These are phyloP conservation scores for Steinernema carpocapsae DNA, from an alignment of 2,888 invertebrate species.

Conservation along the genomic window DNA sequence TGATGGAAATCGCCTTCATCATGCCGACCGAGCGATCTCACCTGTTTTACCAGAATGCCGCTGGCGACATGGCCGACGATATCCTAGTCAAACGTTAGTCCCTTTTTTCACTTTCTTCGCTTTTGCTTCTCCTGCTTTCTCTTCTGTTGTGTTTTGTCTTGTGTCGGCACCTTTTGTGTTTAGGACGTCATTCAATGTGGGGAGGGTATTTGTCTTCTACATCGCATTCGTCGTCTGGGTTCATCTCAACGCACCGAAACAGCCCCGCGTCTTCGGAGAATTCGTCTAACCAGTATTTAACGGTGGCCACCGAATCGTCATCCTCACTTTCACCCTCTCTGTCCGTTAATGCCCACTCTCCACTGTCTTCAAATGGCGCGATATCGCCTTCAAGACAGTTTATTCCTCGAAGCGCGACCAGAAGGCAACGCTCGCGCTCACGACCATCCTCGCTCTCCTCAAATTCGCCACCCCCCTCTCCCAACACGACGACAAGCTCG, in stretches of 20 bases:
- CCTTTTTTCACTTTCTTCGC: neutral
- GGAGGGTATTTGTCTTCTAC: conserved; percentile 21
- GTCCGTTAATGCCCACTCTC: conserved; percentile 28
- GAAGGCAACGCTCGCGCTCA: conserved; percentile 28
- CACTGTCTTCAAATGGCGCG: conserved; percentile 35
- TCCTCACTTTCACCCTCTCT: conserved; percentile 21
- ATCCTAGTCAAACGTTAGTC: conserved; percentile 13
- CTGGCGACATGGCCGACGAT: neutral
- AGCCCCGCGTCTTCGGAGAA: conserved; percentile 20
- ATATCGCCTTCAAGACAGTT: conserved; percentile 24
- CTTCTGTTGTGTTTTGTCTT: neutral
- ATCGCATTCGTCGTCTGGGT: conserved; percentile 22
- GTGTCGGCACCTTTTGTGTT: neutral
- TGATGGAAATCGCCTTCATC: conserved; percentile 86
- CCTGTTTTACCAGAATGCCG: conserved; percentile 12
- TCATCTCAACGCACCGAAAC: conserved; percentile 2
- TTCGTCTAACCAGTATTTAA: conserved; percentile 4
- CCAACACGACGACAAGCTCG: conserved; percentile 6
- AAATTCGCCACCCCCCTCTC: conserved; percentile 20
- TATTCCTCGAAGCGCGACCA: conserved; percentile 21
- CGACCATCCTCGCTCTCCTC: conserved; percentile 28
- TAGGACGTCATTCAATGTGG: conserved; percentile 11
- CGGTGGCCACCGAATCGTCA: conserved; percentile 6
- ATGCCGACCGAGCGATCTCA: conserved; percentile 75
- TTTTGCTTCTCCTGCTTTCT: conserved; percentile 9